Base-by-base conservation (phyloP, 2,113 vertebrate genomes). In the Laterallus jamaicensis region DNA sequence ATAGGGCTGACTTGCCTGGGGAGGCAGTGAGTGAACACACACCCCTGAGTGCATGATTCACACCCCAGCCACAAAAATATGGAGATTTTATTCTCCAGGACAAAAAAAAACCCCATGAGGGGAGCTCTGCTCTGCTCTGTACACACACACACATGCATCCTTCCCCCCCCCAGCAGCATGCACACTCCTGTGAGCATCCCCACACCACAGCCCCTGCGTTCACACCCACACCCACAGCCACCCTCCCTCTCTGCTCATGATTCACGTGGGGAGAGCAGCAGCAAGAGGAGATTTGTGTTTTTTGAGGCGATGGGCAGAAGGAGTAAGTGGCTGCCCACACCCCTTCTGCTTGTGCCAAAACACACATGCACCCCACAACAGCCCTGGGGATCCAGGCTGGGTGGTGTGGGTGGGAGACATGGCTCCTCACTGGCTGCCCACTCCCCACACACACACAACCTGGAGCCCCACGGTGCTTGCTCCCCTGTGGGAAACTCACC, bases 1-100 rank as follows among this genome's bases (percentile, higher is more conserved):
- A 19, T 6, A 3, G 40, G 8, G 32, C 66, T 18, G 82, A 16
- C 32, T 5, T 11, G 4, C n/a, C 29, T 4, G 0, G 35, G 35
- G n/a, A 16, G 70, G 70, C 62, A 55, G 39, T 7, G 4, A n/a
- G 44, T 2, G 9, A 21, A 25, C 1, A 4, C 37, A 1, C 77
- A 10, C 17, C 20, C 6, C 1, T n/a, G 17, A 49, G 52, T 0
- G 7, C 29, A 8, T 29, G 68, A n/a, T 50, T 58, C 58, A 8
- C 2, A 0, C 2, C 7, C 31, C 0, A 3, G 3, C 39, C n/a
- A 39, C 20, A n/a, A 74, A 44, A 91, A 64, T 4, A 5, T 1
- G 1, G 49, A 20, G 83, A 12, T 4, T 78, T 78, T 63, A 9
- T 64, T 54, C 86, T 28, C n/a, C 22, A 0, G 44, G 49, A 24